Evolutionary conservation across 2,797 vertebrate species (phyloP).

Genomic region (Tragopan temminckii): DNA sequence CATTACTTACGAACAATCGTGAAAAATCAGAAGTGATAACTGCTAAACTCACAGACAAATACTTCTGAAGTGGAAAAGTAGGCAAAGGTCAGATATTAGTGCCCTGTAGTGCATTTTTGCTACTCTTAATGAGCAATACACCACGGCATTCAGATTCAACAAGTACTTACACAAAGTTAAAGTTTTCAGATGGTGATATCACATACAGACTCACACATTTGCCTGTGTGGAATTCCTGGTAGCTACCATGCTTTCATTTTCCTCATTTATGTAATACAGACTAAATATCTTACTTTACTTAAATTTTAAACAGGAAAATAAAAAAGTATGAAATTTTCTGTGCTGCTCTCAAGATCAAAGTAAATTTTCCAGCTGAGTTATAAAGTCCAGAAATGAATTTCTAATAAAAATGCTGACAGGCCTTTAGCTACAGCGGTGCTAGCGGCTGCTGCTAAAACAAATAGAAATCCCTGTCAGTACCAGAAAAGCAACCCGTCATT

Average conservation of each 20-base stretch:
- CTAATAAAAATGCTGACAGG: conserved; percentile 64
- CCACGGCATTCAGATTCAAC: background rate
- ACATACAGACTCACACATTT: background rate
- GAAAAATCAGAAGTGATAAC: background rate
- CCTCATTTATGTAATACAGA: background rate
- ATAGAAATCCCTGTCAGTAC: conserved; percentile 32
- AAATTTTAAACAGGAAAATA: background rate
- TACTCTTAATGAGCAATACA: background rate
- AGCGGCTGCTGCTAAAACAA: conserved; percentile 66
- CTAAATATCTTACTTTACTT: conserved; percentile 10
- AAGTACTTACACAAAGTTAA: background rate
- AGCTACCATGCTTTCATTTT: background rate
- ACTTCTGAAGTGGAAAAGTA: background rate
- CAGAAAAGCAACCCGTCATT: conserved; percentile 59
- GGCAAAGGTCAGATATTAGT: background rate
- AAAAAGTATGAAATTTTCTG: background rate
- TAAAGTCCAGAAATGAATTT: conserved; percentile 61
- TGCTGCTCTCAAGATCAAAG: conserved; percentile 57
- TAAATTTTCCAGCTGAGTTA: conserved; percentile 63
- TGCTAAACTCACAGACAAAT: background rate
- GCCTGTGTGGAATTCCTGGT: background rate
- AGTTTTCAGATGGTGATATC: background rate
- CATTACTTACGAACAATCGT: background rate
- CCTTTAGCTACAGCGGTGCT: conserved; percentile 53
- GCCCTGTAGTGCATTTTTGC: background rate